phyloP scores from a whole-genome alignment of 2,888 invertebrate species.

The Aethes cnicana region DNA sequence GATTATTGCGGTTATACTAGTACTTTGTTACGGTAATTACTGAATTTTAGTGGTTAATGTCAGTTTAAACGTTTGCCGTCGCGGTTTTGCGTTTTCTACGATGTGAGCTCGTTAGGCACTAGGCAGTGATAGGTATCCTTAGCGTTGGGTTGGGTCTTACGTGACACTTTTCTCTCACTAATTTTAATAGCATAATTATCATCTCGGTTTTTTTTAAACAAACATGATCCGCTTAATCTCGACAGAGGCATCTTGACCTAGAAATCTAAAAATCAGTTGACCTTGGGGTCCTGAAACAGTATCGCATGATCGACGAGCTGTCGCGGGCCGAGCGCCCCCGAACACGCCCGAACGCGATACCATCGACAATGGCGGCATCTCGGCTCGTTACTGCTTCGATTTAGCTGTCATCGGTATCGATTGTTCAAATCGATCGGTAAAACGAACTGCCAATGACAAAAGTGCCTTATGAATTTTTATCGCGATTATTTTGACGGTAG shows the following conservation, averaged over 20 bases:
- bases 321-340: constrained; percentile 41
- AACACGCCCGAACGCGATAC: constrained; percentile 32
- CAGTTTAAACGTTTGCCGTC: constrained; percentile 14
- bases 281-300: constrained; percentile 56
- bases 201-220: too few relatives aligned
- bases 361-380: constrained; percentile 44
- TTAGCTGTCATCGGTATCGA: constrained; percentile 49
- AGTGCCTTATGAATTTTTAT: not conserved
- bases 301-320: constrained; percentile 60
- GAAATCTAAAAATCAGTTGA: constrained; percentile 36
- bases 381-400: constrained; percentile 52
- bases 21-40: constrained; percentile 28
- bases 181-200: too few relatives aligned
- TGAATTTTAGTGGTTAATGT: constrained; percentile 24
- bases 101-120: too few relatives aligned
- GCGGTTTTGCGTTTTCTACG: not conserved
- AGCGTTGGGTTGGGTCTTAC: too few relatives aligned
- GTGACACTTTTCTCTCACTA: too few relatives aligned
- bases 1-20: constrained; percentile 29
- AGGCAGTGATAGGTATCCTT: too few relatives aligned
- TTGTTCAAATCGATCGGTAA: constrained; percentile 29
- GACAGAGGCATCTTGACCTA: constrained; percentile 10
- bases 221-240: too few relatives aligned
- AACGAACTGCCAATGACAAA: not conserved
- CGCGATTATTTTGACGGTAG: not conserved